A percentile compares a stretch with the other conserved stretches of the same genome.
These are phyloP conservation scores for Alviniconcha strummeri DNA, from an alignment of 2,888 invertebrate species.

Conservation along the genomic window DNA sequence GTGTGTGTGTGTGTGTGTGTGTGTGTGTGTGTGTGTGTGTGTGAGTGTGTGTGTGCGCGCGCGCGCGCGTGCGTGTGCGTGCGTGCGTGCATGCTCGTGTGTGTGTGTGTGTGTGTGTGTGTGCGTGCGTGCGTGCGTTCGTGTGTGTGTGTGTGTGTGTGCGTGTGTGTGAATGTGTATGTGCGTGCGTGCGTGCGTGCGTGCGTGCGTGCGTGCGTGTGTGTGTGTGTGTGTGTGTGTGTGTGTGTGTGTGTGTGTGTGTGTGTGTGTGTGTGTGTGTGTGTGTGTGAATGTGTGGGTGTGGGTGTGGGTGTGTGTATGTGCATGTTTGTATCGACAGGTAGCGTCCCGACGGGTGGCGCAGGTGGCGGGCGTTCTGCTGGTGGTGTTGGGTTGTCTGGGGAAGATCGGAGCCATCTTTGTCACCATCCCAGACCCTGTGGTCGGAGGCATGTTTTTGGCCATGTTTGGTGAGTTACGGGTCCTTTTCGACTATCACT, in stretches of 20 bases:
- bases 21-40: too few relatives aligned
- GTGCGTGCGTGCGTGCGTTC: neutral
- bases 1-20: too few relatives aligned
- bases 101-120: too few relatives aligned
- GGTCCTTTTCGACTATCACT: too few relatives aligned
- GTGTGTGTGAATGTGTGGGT: neutral
- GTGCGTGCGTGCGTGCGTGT: neutral
- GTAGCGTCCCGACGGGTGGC: slow-evolving; percentile 74
- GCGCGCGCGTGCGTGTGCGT: too few relatives aligned
- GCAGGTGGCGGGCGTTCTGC: slow-evolving; percentile 71
- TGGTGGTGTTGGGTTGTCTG: slow-evolving; percentile 74
- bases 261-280: neutral
- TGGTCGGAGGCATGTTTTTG: slow-evolving; percentile 73
- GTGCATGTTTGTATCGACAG: slow-evolving; percentile 47
- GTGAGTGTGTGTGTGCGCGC: too few relatives aligned
- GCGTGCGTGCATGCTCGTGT: too few relatives aligned
- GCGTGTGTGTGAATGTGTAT: neutral
- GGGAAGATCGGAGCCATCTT: slow-evolving; percentile 75
- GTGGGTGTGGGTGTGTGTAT: slow-evolving; percentile 18
- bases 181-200: slow-evolving; percentile 5
- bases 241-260: neutral
- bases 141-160: neutral
- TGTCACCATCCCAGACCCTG: slow-evolving; percentile 75
- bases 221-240: neutral
- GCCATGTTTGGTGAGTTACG: slow-evolving; percentile 67